Base-by-base conservation (phyloP, 2,113 vertebrate species). In the Copsychus sechellarum region DNA sequence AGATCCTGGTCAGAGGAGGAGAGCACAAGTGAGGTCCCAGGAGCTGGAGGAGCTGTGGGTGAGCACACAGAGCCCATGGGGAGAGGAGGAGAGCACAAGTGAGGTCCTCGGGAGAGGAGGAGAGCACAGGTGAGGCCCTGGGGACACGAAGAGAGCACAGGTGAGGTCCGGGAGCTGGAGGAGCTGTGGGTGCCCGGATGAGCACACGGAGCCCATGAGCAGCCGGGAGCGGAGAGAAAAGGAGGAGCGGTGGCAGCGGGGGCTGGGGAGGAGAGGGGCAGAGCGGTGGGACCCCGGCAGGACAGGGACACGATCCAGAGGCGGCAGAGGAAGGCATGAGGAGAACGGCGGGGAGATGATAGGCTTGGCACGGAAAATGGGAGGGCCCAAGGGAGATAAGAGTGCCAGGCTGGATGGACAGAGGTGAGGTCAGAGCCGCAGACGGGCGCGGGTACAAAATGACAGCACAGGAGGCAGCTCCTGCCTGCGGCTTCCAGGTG, bases 291-390 rank as follows among this genome's bases (percentile, higher is more conserved):
- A 26, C 2, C 0, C 3, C 6, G 11, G 66, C 43, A 62, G 79
- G 61, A 51, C 53, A n/a, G 81, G 62, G 81, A 48, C 81, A 61
- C 1, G 0, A 11, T 36, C 29, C 92, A 67, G 57, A 29, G 77
- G 3, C 19, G 31, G 19, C 69, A 94, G 79, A 71, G 93, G 82
- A 76, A 80, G 71, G 74, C 45, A 65, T 72, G 95, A 93, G 71
- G 82, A 86, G 79, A 61, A 4, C 2, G 33, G 73, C 71, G 86
- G 94, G 90, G 87, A 93, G 60, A 90, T 82, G 79, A 93, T 69
- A 88, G 95, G 95, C 86, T 95, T 93, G 95, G 95, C 90, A 90
- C 28, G 67, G 95, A 82, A 93, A 95, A 88, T 43, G 56, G 86
- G 82, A 45, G 21, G 86, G 82, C 62, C 20, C 11, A 34, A 73